Evolutionary conservation across 2,888 invertebrate genomes (phyloP).

Genomic region (Ophioninae sp.): DNA sequence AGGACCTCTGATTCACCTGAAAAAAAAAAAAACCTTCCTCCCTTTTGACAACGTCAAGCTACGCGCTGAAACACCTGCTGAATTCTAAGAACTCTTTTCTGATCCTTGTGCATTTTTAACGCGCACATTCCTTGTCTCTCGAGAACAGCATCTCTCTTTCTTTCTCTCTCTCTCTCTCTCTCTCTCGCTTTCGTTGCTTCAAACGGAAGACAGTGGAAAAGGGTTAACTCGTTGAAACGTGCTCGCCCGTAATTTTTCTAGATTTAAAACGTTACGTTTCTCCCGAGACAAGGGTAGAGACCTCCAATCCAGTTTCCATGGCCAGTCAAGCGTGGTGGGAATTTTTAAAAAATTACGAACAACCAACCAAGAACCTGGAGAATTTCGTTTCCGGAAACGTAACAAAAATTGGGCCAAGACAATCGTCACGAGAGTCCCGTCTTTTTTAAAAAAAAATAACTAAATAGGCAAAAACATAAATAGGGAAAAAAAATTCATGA

Average conservation of each 20-base stretch:
- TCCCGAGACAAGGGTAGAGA: not conserved
- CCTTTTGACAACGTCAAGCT: not conserved
- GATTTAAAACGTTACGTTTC: not conserved
- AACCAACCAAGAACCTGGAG: too few species aligned
- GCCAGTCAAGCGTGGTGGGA: too few species aligned
- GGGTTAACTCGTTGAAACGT: not conserved
- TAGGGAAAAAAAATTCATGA: too few species aligned
- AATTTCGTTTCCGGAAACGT: too few species aligned
- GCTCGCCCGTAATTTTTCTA: slow-evolving; percentile 1
- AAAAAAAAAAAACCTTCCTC: slow-evolving; percentile 17
- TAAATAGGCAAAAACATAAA: too few species aligned
- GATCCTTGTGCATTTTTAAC: slow-evolving; percentile 5
- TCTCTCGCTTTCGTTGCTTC: too few species aligned
- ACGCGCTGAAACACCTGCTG: slow-evolving; percentile 44
- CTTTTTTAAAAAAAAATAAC: too few species aligned
- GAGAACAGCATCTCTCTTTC: too few species aligned
- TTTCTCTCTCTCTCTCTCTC: too few species aligned
- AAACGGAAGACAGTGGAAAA: not conserved
- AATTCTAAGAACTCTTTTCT: slow-evolving; percentile 24
- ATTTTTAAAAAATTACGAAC: too few species aligned
- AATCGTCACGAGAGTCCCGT: too few species aligned
- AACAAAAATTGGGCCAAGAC: too few species aligned
- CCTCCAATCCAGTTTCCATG: not conserved
- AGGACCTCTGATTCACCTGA: slow-evolving; percentile 53
- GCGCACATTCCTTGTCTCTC: not conserved